Base-by-base conservation (phyloP, 2,888 invertebrate genomes). In the Hedya salicella region DNA sequence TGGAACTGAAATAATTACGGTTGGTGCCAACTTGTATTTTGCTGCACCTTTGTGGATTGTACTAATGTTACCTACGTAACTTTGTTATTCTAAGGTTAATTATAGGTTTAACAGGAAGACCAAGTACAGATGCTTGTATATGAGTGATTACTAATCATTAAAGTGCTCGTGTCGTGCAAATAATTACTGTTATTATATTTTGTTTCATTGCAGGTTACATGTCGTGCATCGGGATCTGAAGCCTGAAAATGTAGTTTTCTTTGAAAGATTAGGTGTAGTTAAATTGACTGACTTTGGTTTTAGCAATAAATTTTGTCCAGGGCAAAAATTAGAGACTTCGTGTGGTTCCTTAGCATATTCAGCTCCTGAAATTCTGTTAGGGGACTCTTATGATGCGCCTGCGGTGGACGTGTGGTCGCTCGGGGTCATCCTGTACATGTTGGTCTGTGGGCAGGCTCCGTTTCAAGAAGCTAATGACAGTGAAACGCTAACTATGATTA, bases 381-480 rank as follows among this genome's bases (percentile, higher is more conserved):
- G 99, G 19, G 99, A 99, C 89, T 97, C 98, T 0, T 99, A 99
- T 89, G 99, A 99, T 92, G 99, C 99, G 44, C 99, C 99, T 17
- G 99, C 99, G 73, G 99, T 99, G 94, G 99, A 99, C 93, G 97
- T 99, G 60, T 99, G 99, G 99, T 99, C 98, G 5, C 93, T 99
- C 66, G 99, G 99, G 66, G 99, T 99, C 14, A 99, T 99, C 80
- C 93, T 99, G 49, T 99, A 97, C 90, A 99, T 99, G 99, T 93
- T 99, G 79, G 99, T 99, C 4, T 98, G 98, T 88, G 99, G 99
- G 5, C 96, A 97, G 83, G 96, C 99, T 39, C 99, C 99, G 5
- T 99, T 99, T 87, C 98, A 99, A 91, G 99, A 99, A 93, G 98
- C 99, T 32, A 99, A 99, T 88, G 99, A 99, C 89, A 98, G 98